These are phyloP conservation scores for Caenorhabditis becei DNA, from an alignment of 2,888 invertebrate genomes.

Conservation along the genomic window DNA sequence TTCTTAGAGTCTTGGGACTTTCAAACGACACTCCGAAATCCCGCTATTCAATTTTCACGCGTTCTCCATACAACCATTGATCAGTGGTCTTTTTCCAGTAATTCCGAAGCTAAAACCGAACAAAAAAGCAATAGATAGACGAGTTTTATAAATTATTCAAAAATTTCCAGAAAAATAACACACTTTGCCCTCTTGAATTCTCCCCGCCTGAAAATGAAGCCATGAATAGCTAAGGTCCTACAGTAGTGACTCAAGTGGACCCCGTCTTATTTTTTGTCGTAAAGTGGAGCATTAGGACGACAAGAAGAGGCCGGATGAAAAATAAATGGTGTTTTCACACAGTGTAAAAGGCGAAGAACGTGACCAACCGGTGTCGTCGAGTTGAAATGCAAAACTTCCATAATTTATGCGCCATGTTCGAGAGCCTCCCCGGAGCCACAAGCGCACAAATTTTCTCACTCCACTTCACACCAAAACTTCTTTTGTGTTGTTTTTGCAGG, in stretches of 20 bases:
- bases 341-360: slow-evolving; percentile 16
- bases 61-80: background rate
- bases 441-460: slow-evolving; percentile 2
- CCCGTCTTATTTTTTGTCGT: background rate
- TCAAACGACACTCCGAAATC: no score
- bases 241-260: slow-evolving; percentile 44
- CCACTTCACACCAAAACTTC: slow-evolving; percentile 1
- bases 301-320: slow-evolving; percentile 21
- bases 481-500: background rate
- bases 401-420: slow-evolving; percentile 34
- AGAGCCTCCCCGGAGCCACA: background rate
- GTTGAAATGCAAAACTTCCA: slow-evolving; percentile 28
- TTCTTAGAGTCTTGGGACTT: no score
- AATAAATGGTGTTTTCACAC: slow-evolving; percentile 34
- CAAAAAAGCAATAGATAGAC: slow-evolving; percentile 15
- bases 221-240: slow-evolving; percentile 4
- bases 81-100: slow-evolving; percentile 9
- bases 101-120: slow-evolving; percentile 24
- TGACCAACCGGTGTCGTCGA: slow-evolving; percentile 10
- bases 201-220: slow-evolving; percentile 10
- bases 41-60: no score
- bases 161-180: slow-evolving; percentile 27
- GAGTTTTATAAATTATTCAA: slow-evolving; percentile 31
- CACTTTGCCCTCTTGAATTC: slow-evolving; percentile 32
- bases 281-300: slow-evolving; percentile 36